These are phyloP conservation scores for Isoperla grammatica DNA, from an alignment of 2,888 invertebrate genomes.

Conservation along the genomic window DNA sequence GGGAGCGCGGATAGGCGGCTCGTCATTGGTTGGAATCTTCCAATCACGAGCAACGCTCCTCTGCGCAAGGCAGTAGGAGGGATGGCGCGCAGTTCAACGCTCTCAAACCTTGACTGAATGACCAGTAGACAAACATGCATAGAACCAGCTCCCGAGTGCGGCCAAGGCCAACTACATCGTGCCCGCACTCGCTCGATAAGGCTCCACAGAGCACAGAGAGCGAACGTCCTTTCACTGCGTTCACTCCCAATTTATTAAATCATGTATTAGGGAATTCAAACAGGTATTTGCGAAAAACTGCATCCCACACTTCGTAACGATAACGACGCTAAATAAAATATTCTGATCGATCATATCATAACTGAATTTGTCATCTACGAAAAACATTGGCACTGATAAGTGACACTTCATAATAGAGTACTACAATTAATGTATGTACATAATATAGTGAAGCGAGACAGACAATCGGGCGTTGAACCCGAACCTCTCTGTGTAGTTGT, in stretches of 20 bases:
- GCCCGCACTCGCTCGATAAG: background rate
- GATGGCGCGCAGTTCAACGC: slow-evolving; percentile 62
- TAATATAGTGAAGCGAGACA: too few relatives aligned
- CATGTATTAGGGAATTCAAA: too few relatives aligned
- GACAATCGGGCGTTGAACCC: slow-evolving; percentile 18
- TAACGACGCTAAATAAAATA: too few relatives aligned
- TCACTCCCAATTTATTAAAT: too few relatives aligned
- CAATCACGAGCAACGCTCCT: slow-evolving; percentile 5
- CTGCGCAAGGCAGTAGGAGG: slow-evolving; percentile 8
- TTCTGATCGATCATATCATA: too few relatives aligned
- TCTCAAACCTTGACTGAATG: slow-evolving; percentile 82
- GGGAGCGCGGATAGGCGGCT: slow-evolving; percentile 16
- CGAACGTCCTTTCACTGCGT: slow-evolving; percentile 18
- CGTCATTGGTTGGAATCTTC: slow-evolving; percentile 19
- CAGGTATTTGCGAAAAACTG: too few relatives aligned
- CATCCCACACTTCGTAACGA: too few relatives aligned
- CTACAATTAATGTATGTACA: too few relatives aligned
- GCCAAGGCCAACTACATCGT: slow-evolving; percentile 55
- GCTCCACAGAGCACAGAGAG: background rate
- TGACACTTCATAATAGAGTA: too few relatives aligned
- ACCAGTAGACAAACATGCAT: slow-evolving; percentile 52
- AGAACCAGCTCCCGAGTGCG: slow-evolving; percentile 53
- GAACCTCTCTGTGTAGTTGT: background rate
- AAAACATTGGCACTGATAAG: too few relatives aligned
- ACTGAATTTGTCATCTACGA: too few relatives aligned